Percentiles rank a stretch among this genome's conserved stretches.
These are phyloP conservation scores for Tribolium madens DNA, from an alignment of 1,140 invertebrate genomes.

Conservation along the genomic window DNA sequence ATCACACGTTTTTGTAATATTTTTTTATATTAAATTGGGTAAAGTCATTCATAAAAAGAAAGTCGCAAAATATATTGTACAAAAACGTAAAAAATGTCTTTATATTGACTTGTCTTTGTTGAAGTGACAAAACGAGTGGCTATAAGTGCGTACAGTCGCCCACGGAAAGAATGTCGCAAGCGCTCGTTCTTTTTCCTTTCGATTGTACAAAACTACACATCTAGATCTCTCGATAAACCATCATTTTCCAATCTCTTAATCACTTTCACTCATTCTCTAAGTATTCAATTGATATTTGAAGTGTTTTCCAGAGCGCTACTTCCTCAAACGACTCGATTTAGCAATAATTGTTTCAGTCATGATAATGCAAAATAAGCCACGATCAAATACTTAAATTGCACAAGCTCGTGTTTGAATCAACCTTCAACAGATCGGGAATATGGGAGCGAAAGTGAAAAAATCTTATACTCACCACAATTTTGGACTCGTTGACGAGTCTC, in stretches of 20 bases:
- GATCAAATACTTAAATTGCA: slow-evolving; percentile 17
- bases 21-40: no score
- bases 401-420: neutral
- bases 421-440: neutral
- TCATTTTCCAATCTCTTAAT: neutral
- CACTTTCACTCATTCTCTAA: neutral
- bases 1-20: no score
- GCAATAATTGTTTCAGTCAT: slow-evolving; percentile 16
- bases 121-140: no score
- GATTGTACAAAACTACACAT: no score
- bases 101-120: no score
- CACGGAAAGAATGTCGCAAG: no score
- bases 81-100: no score
- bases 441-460: neutral
- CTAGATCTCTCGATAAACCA: no score
- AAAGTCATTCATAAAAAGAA: no score
- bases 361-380: slow-evolving; percentile 1
- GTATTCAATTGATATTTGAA: no score
- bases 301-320: slow-evolving; percentile 7
- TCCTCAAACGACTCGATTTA: slow-evolving; percentile 51
- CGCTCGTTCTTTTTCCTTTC: no score
- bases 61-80: no score
- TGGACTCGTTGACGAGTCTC: slow-evolving; percentile 61
- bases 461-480: slow-evolving; percentile 59
- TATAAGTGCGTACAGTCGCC: neutral